Percentiles rank a stretch among this genome's conserved stretches.
Evolutionary conservation across 2,888 invertebrate genomes (phyloP).

Genomic region (Laothoe populi): DNA sequence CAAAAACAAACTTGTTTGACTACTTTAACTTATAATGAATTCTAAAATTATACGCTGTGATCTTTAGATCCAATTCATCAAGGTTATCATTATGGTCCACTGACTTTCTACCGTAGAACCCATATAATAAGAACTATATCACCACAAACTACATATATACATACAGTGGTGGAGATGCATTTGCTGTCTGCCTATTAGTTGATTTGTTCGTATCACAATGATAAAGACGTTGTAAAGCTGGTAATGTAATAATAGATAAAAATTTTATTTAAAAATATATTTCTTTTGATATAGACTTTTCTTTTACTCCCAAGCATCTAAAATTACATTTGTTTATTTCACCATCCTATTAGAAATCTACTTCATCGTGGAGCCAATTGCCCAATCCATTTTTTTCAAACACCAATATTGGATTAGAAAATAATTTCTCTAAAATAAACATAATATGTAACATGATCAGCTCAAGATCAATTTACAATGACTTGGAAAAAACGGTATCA

Average conservation of each 20-base stretch:
- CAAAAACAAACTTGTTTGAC: background rate
- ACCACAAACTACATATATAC: no score
- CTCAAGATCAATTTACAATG: constrained; percentile 8
- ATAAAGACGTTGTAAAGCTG: no score
- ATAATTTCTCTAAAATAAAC: constrained; percentile 21
- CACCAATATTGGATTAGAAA: background rate
- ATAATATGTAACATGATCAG: constrained; percentile 2
- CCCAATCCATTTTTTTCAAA: background rate
- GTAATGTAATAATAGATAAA: no score
- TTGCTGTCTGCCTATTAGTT: no score
- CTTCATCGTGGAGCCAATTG: background rate
- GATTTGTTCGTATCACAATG: no score
- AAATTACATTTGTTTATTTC: no score
- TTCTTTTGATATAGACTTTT: no score
- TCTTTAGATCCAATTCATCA: background rate
- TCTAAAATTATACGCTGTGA: background rate
- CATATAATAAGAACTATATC: no score
- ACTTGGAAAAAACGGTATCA: constrained; percentile 18
- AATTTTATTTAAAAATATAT: no score
- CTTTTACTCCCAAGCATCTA: no score
- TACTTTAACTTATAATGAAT: background rate
- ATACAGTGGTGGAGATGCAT: no score
- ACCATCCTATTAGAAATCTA: background rate
- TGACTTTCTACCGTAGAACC: background rate
- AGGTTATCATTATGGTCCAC: background rate